Evolutionary conservation across 2,113 vertebrate species (phyloP).

Genomic region (Menura novaehollandiae): DNA sequence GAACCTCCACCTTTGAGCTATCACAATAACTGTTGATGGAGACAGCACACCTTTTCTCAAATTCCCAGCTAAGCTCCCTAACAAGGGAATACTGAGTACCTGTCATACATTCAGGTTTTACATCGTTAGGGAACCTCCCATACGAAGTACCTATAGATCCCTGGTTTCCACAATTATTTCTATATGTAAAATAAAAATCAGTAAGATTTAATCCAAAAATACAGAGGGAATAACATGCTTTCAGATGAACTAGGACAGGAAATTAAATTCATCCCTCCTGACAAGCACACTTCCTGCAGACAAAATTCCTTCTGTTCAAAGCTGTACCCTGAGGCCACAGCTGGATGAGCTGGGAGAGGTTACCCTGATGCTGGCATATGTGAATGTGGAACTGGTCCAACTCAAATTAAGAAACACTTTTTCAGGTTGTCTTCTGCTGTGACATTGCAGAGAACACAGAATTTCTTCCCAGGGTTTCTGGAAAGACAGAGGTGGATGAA

Average conservation of each 20-base stretch:
- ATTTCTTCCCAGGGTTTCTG: background rate
- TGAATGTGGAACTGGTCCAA: background rate
- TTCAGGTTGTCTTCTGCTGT: background rate
- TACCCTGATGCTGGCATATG: background rate
- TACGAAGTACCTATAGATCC: background rate
- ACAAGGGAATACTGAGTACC: background rate
- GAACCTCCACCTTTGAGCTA: background rate
- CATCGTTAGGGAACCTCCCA: background rate
- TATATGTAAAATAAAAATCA: background rate
- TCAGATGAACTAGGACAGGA: background rate
- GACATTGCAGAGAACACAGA: background rate
- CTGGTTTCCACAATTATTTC: background rate
- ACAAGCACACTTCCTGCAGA: background rate
- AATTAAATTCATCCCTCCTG: constrained; percentile 11
- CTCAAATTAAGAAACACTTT: background rate
- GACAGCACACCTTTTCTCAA: background rate
- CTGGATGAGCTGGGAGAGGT: background rate
- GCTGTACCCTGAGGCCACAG: background rate
- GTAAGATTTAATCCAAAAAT: background rate
- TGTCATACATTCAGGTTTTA: accelerated
- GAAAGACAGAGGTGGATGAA: background rate
- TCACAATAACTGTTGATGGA: background rate
- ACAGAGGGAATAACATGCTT: background rate
- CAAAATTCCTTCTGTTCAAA: background rate
- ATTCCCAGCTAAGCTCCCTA: background rate